Evolutionary conservation across 2,113 vertebrate species (phyloP), one percentile per base, ranked within the genome.

Genomic region (Chascanopsetta lugubris): DNA sequence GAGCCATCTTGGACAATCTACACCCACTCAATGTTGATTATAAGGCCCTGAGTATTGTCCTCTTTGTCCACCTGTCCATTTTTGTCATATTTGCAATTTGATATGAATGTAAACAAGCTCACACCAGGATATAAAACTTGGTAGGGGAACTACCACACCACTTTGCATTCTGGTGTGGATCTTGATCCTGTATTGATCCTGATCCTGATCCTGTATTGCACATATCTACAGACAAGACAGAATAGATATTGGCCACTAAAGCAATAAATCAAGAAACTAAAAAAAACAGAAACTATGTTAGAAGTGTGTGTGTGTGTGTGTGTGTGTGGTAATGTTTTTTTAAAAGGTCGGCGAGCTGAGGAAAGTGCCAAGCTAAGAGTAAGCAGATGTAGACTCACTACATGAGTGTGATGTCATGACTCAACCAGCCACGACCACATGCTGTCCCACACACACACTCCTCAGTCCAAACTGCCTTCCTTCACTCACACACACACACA

Each of bases 371-470:
- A 17, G 12, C 57, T 72, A 17, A 75, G 38, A 78, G 50, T 46
- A 68, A 78, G 76, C 86, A 80, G 61, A 86, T 75, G 76, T 63
- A 24, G 71, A 67, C 76, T 48, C 53, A 48, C 62, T 11, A 55
- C 70, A 13, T 4, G 12, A 42, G 53, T 53, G 71, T 75, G 83
- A 85, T 60, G 69, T 85, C 75, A 80, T 65, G 67, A 77, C 57
- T 72, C 65, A 48, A 57, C 65, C 69, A 54, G 59, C 42, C 67
- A 72, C 11, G 15, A 62, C 66, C 68, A 18, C 77, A 72, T 27
- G 56, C 72, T 69, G 69, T 45, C 58, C 66, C 70, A 69, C 66
- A 61, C 46, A 47, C 46, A 1, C n/a, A 45, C 24, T 12, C 40
- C 26, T 68, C 34, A 30, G 12, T 60, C 53, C 54, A 30, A 38